Percentiles rank a stretch among this genome's conserved stretches.
phyloP scores from a whole-genome alignment of 2,113 vertebrate species.

The Marmota monax region DNA sequence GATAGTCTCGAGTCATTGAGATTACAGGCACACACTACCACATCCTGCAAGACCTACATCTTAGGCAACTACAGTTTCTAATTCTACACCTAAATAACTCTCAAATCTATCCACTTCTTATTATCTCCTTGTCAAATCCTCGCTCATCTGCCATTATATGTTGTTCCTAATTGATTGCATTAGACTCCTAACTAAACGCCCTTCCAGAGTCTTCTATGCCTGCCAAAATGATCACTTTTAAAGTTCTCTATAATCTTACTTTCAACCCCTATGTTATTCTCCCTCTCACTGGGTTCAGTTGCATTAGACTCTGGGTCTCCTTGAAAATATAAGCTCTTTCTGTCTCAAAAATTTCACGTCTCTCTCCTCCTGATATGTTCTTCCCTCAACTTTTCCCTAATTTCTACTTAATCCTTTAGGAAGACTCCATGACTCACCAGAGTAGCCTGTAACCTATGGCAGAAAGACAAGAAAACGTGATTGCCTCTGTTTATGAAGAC shows the following conservation, averaged over 20 bases:
- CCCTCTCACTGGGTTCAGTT: background rate
- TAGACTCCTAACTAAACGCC: slow-evolving; percentile 26
- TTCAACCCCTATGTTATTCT: background rate
- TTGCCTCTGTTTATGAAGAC: slow-evolving; percentile 3
- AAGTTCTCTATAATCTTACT: background rate
- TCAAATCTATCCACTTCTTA: slow-evolving; percentile 20
- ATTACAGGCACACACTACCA: too few species aligned
- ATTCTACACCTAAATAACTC: slow-evolving; percentile 8
- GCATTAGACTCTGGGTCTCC: background rate
- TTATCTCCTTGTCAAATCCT: slow-evolving; percentile 25
- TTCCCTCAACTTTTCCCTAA: background rate
- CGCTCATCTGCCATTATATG: background rate
- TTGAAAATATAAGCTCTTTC: background rate
- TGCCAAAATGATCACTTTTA: background rate
- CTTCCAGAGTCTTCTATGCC: background rate
- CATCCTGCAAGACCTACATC: background rate
- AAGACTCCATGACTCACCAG: background rate
- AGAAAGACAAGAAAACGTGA: background rate
- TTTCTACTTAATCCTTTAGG: background rate
- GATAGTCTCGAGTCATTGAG: too few species aligned
- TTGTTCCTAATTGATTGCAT: background rate
- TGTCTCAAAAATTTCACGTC: background rate
- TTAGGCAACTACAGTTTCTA: background rate
- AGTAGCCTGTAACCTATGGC: background rate
- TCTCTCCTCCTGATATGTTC: background rate